Evolutionary conservation across 1,140 invertebrate genomes (phyloP), one percentile per base, ranked within the genome.

Genomic region (Trachelipus rathkii): DNA sequence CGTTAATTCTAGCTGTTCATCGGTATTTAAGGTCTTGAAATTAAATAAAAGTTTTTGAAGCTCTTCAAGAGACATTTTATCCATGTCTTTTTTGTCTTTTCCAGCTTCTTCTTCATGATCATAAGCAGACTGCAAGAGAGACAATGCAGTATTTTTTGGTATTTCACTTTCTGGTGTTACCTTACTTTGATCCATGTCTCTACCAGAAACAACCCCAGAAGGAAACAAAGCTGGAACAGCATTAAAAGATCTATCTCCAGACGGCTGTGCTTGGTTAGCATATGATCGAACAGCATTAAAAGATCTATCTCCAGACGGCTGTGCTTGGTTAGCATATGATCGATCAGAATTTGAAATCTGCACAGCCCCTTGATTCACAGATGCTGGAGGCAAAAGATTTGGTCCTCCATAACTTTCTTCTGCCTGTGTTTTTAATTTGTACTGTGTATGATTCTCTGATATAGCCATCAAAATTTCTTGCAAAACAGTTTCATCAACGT

Each of bases 401-500:
- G 70, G 1, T 71, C 24, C 13, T 19, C 19, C 21, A 33, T 33
- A 33, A 33, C 33, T 33, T 23, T 9, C 15, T 71, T 72, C n/a
- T 33, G 9, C 53, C 19, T 73, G 72, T 19, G 53, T 73, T 53
- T 73, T 60, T 2, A 75, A 5, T n/a, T 68, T 60, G 67, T 68
- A 46, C 44, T 77, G 75, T 19, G 72, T 72, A 75, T 81, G 79
- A 10, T 72, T 60, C 50, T 76, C 75, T 72, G 77, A 81, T 15
- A 81, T 77, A 68, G 77, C 75, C 46, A 78, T 23, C 7, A 81
- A 66, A 21, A 81, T 78, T 23, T 78, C 77, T 19, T 81, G 79
- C 7, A 81, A 46, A n/a, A 78, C 79, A 69, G 72, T 69, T 77
- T 81, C 79, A 77, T 72, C 76, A 44, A 72, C 79, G 77, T 81